Conservation (phyloP, 2,888 invertebrate genomes). For the Ypsolopha scabrella region DNA sequence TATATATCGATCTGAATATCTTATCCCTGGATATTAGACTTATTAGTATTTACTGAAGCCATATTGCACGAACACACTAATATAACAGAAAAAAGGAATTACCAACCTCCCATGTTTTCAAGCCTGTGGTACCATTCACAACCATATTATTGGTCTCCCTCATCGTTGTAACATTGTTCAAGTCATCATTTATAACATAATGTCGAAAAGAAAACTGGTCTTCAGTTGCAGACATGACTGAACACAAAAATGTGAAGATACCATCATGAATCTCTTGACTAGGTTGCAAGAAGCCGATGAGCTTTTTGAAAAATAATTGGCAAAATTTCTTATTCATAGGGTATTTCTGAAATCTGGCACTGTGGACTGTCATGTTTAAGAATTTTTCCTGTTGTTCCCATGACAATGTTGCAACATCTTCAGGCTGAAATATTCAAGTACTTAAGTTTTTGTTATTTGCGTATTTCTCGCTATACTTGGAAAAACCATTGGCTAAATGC, state of each 20-base stretch:
- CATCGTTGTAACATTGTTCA: conserved; percentile 61
- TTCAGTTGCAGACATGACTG: conserved; percentile 43
- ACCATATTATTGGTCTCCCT: conserved; percentile 80
- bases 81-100: conserved; percentile 11
- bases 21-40: too few species aligned
- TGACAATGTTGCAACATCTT: conserved; percentile 29
- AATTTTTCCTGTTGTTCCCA: conserved; percentile 72
- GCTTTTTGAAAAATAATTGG: conserved; percentile 73
- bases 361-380: conserved; percentile 69
- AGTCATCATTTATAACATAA: conserved; percentile 58
- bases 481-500: too few species aligned
- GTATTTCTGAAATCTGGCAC: conserved; percentile 61
- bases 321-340: conserved; percentile 75
- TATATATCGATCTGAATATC: too few species aligned
- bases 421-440: conserved; percentile 24
- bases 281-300: conserved; percentile 71
- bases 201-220: conserved; percentile 72
- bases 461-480: too few species aligned
- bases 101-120: conserved; percentile 86
- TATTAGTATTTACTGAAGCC: too few species aligned
- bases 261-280: conserved; percentile 73
- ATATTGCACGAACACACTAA: not conserved
- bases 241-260: conserved; percentile 72
- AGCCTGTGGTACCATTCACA: conserved; percentile 82
- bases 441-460: too few species aligned